phyloP scores from a whole-genome alignment of 1,140 invertebrate species.

The Ditylenchus dipsaci region DNA sequence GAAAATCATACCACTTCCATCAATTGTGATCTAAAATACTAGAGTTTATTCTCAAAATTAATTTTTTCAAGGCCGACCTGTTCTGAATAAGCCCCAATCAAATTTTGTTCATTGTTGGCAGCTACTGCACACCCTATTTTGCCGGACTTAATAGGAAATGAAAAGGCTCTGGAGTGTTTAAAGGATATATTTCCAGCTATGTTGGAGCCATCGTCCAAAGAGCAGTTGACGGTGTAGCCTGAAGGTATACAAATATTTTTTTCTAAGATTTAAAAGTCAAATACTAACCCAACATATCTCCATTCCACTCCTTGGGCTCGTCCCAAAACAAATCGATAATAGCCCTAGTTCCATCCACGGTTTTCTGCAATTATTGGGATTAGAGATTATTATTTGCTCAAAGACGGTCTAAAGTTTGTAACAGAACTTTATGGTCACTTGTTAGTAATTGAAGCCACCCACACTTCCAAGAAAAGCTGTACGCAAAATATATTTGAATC shows the following conservation, averaged over 20 bases:
- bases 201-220: slow-evolving; percentile 13
- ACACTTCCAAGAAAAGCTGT: too few relatives aligned
- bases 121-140: slow-evolving; percentile 51
- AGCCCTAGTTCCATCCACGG: slow-evolving; percentile 55
- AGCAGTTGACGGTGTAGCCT: slow-evolving; percentile 46
- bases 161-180: slow-evolving; percentile 32
- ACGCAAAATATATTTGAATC: too few relatives aligned
- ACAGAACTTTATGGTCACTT: slow-evolving; percentile 10
- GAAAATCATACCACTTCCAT: slow-evolving; percentile 50
- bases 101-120: slow-evolving; percentile 53
- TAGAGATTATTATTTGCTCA: too few relatives aligned
- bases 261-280: not conserved
- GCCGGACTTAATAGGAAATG: slow-evolving; percentile 53
- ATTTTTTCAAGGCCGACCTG: not conserved
- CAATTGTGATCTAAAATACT: slow-evolving; percentile 36
- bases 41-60: too few relatives aligned
- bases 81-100: slow-evolving; percentile 44
- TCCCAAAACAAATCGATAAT: slow-evolving; percentile 57
- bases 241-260: not conserved
- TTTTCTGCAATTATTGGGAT: slow-evolving; percentile 36
- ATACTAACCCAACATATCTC: slow-evolving; percentile 50
- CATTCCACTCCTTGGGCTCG: slow-evolving; percentile 56
- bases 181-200: not conserved
- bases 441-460: too few relatives aligned
- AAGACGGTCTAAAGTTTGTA: slow-evolving; percentile 9